A percentile compares a stretch with the other conserved stretches of the same genome.
Evolutionary conservation across 2,113 vertebrate species (phyloP).

Genomic region (Orthonyx spaldingii): DNA sequence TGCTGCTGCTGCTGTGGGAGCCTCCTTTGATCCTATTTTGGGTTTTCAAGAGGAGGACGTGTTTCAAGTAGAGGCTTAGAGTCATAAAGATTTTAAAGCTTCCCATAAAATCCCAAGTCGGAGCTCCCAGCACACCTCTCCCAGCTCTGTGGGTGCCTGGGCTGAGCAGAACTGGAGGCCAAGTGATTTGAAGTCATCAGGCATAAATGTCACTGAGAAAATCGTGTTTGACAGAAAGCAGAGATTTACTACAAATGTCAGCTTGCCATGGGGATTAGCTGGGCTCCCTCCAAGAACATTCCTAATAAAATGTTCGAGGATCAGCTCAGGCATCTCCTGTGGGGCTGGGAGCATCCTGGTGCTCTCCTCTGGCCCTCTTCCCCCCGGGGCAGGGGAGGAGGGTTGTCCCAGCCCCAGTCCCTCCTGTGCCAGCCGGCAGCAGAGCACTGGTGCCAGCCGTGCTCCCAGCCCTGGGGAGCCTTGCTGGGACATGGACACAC

Average conservation of each 20-base stretch:
- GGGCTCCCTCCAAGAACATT: not conserved
- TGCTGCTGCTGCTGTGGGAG: not conserved
- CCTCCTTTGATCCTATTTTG: not conserved
- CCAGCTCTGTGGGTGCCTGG: not conserved
- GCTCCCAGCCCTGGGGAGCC: not conserved
- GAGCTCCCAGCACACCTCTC: not conserved
- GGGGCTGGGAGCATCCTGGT: not conserved
- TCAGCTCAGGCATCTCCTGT: not conserved
- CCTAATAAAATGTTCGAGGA: not conserved
- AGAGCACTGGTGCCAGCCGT: not conserved
- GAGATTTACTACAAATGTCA: constrained; percentile 20
- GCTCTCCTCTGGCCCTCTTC: not conserved
- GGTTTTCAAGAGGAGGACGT: not conserved
- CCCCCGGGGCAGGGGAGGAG: not conserved
- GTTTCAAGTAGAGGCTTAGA: not conserved
- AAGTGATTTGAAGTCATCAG: not conserved
- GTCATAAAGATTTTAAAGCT: not conserved
- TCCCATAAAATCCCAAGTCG: not conserved
- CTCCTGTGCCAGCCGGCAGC: too few species aligned
- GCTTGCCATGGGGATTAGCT: constrained; percentile 11
- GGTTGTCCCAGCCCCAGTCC: not conserved
- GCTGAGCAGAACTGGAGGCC: not conserved
- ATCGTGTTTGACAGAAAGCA: constrained; percentile 8
- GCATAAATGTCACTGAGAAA: not conserved
- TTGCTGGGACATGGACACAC: accelerated